Conservation (phyloP, 2,113 vertebrate genomes). For the Pristiophorus japonicus region DNA sequence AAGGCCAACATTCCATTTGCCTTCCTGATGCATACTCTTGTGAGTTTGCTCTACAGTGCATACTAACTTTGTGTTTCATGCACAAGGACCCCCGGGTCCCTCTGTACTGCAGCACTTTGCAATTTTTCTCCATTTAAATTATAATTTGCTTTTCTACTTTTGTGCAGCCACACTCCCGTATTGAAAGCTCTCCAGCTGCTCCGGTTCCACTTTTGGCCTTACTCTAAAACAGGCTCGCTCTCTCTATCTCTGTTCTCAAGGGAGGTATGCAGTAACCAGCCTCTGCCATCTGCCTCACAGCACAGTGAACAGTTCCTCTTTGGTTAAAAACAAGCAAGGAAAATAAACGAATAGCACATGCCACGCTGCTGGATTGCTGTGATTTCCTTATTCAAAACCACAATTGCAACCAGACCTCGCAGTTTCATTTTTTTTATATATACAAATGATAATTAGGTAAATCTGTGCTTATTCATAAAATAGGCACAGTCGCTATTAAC, state of each 20-base stretch:
- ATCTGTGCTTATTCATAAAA: conserved; percentile 21
- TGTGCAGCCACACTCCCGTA: background rate
- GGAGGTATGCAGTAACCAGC: background rate
- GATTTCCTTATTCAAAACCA: conserved; percentile 37
- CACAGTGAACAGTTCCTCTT: background rate
- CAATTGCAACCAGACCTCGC: conserved; percentile 38
- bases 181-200: background rate
- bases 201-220: background rate
- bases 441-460: conserved; percentile 24
- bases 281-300: background rate
- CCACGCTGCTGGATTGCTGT: background rate
- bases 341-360: background rate
- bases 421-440: conserved; percentile 22
- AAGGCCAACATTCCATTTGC: too few species aligned
- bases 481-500: background rate
- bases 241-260: background rate
- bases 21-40: too few species aligned
- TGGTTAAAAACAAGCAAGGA: conserved; percentile 36
- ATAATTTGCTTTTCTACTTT: too few species aligned
- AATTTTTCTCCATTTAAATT: too few species aligned
- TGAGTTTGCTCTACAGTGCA: too few species aligned
- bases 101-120: too few species aligned
- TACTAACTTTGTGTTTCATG: too few species aligned
- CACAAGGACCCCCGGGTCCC: too few species aligned
- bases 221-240: background rate